Percentiles rank a stretch among this genome's conserved stretches.
Conservation (phyloP, 1,140 invertebrate genomes). For the Temnothorax curvispinosus region DNA sequence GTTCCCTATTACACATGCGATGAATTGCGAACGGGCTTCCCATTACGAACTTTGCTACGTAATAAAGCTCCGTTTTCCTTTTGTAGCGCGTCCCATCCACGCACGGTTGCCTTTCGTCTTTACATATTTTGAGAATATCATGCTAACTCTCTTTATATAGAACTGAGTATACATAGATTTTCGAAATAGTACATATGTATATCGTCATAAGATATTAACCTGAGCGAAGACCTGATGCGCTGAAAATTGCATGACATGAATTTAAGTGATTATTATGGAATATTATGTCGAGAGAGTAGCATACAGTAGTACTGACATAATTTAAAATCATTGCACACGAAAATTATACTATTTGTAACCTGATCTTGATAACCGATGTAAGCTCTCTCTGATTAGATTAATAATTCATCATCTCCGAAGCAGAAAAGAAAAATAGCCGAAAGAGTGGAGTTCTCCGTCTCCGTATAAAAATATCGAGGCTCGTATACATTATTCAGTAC, state of each 20-base stretch:
- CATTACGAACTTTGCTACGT: conserved; percentile 20
- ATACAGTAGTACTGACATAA: background rate
- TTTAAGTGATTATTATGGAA: background rate
- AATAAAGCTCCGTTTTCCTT: conserved; percentile 32
- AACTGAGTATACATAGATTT: background rate
- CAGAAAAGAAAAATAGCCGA: conserved; percentile 53
- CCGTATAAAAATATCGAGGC: conserved; percentile 68
- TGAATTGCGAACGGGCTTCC: conserved; percentile 16
- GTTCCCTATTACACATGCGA: conserved; percentile 25
- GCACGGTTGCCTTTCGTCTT: background rate
- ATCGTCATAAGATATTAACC: background rate
- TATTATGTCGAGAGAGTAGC: background rate
- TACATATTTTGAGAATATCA: background rate
- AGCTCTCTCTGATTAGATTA: conserved; percentile 21
- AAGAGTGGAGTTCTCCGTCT: background rate
- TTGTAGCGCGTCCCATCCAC: background rate
- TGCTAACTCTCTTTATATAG: background rate
- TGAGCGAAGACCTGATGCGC: background rate
- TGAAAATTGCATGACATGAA: background rate
- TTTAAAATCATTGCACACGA: background rate
- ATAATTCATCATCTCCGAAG: conserved; percentile 61
- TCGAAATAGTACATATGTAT: background rate
- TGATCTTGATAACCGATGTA: background rate
- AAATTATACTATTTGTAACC: background rate
- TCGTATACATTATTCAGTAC: conserved; percentile 74